Base-by-base conservation (phyloP, 2,888 invertebrate species). In the Miltochrista miniata region DNA sequence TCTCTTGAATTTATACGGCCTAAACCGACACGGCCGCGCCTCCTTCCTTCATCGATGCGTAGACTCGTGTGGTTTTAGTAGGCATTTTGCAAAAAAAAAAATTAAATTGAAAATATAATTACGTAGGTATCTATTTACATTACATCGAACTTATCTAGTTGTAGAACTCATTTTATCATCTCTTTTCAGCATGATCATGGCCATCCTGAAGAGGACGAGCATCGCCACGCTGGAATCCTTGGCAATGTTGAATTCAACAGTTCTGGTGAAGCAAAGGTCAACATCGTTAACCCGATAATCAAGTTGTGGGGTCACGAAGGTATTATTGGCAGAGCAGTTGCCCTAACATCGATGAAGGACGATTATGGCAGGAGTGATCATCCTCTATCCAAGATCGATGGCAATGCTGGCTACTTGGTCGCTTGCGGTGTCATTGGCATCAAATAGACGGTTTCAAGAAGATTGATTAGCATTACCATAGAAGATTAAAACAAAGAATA, bases 341-440 rank as follows among this genome's bases (percentile, higher is more conserved):
- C 97, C 0, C 93, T 98, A 0, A 97, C 97, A 72, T 93, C 92
- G 4, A 90, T 86, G 41, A 87, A 86, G 42, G 97, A 98, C 68
- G 97, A 98, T 87, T 93, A 95, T 53, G 98, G 98, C 13, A 91
- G 87, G 64, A 94, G 94, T n/a, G 93, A 92, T n/a, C 93, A 94
- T 61, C 87, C 93, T 0, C 95, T 95, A 64, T 97, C 97, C 35
- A 89, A 92, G 81, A 95, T 93, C 64, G 97, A 97, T 0, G 98
- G 98, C 63, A 96, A 97, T 75, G 95, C 98, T 8, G 98, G 98
- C 1, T 93, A 93, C 1, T 93, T 97, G 53, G 88, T 94, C 41
- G 97, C 95, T 7, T 98, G 98, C 72, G 97, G 96, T 38, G 93
- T 97, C 76, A 95, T 97, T 76, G 96, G 95, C 73, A 92, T 95